Base-by-base conservation (phyloP, 2,797 vertebrate species). In the Pteropus rufus region DNA sequence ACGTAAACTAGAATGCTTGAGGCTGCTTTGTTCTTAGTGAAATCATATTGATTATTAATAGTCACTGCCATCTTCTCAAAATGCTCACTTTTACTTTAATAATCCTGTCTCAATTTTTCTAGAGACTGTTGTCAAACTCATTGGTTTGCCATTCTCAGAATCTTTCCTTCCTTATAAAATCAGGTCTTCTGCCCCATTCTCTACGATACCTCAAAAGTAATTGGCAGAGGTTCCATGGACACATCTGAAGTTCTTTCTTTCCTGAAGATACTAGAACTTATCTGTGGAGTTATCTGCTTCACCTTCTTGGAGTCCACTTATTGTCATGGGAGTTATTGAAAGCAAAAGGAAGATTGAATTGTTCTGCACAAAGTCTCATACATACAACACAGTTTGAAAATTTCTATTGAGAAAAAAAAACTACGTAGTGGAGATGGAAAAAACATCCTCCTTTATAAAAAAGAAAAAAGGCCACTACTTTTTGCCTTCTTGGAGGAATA, bases 341-440 rank as follows among this genome's bases (percentile, higher is more conserved):
- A 87, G 18, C 15, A 91, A 92, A 91, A 24, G 58, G 21, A 94
- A 97, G 36, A 94, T 9, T 58, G 36, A 88, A 91, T 49, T 93
- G 15, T 81, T 87, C 18, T 82, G 58, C 18, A 49, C 26, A 80
- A 87, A 88, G 36, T 31, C 31, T 87, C 44, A 93, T 14, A 89
- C 36, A 14, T 84, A 54, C n/a, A 70, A 84, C 11, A 31, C 6
- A 41, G 44, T 85, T 54, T 31, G 81, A 87, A 94, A 84, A 44
- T 70, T 87, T 34, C 34, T 87, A 23, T 65, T 93, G 10, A 10
- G 56, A 56, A 83, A 72, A 84, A 34, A 89, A 29, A 29, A 60
- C 49, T 64, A 44, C 9, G 19, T 39, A 21, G 21, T 16, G 11
- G 16, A 24, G n/a, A 60, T 34, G 41, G 4, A 7, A 41, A 58